Evolutionary conservation across 1,140 invertebrate species (phyloP).

Genomic region (Coptotermes formosanus): DNA sequence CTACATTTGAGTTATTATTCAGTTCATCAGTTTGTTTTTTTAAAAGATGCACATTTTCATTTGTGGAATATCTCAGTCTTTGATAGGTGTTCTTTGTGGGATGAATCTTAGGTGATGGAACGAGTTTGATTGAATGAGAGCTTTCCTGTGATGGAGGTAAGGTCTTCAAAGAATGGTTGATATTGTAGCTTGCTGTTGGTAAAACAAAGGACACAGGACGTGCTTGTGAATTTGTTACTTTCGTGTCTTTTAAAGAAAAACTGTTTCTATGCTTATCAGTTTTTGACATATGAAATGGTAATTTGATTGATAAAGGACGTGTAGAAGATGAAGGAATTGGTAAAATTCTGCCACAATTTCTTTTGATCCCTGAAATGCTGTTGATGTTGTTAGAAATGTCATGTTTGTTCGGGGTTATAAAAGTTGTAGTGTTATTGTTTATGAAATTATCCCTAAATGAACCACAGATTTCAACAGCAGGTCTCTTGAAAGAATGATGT

Average conservation of each 20-base stretch:
- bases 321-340: background rate
- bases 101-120: background rate
- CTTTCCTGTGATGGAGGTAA: background rate
- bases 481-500: background rate
- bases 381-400: background rate
- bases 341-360: background rate
- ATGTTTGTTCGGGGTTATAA: background rate
- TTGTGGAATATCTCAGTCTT: background rate
- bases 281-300: background rate
- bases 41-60: background rate
- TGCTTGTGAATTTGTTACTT: background rate
- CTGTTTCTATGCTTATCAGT: background rate
- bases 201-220: background rate
- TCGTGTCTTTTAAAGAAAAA: background rate
- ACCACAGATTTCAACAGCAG: background rate
- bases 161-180: background rate
- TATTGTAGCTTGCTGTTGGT: background rate
- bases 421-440: background rate
- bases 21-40: background rate
- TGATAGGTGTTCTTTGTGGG: background rate
- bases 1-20: background rate
- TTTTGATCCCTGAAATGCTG: slow-evolving; percentile 6
- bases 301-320: background rate
- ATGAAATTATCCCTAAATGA: background rate
- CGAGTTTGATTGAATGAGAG: background rate